phyloP scores from a whole-genome alignment of 2,113 vertebrate species.

The Indri indri region DNA sequence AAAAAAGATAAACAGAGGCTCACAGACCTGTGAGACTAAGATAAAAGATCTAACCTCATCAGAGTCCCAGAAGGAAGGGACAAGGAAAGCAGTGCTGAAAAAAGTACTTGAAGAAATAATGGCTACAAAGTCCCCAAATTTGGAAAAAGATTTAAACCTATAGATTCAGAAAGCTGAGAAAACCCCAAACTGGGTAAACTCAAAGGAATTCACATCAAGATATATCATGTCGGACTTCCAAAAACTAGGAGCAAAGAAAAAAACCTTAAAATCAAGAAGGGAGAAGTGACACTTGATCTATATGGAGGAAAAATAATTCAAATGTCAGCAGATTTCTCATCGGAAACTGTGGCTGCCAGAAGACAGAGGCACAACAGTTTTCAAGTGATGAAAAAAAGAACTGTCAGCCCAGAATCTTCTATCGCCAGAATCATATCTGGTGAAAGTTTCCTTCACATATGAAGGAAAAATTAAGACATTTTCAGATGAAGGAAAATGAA shows the following conservation, averaged over 20 bases:
- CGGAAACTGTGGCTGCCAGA: background rate
- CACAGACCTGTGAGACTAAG: background rate
- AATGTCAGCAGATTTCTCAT: background rate
- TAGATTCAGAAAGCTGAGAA: background rate
- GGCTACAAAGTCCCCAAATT: background rate
- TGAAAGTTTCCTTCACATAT: background rate
- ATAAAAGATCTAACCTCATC: background rate
- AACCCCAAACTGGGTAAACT: background rate
- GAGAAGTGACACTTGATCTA: background rate
- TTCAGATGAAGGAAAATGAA: conserved; percentile 3
- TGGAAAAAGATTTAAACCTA: background rate
- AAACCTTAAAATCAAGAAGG: background rate
- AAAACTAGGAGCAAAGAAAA: background rate
- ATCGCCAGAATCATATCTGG: background rate
- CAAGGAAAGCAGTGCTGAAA: background rate
- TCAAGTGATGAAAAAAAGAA: background rate
- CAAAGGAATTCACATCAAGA: background rate
- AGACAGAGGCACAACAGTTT: background rate
- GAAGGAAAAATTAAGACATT: background rate
- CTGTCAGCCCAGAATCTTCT: background rate
- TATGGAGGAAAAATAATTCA: background rate
- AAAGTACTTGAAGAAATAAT: background rate
- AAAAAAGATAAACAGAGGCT: background rate
- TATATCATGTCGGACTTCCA: background rate
- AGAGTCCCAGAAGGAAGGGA: background rate